Conservation (phyloP, 2,113 vertebrate species). For the Gobius niger region DNA sequence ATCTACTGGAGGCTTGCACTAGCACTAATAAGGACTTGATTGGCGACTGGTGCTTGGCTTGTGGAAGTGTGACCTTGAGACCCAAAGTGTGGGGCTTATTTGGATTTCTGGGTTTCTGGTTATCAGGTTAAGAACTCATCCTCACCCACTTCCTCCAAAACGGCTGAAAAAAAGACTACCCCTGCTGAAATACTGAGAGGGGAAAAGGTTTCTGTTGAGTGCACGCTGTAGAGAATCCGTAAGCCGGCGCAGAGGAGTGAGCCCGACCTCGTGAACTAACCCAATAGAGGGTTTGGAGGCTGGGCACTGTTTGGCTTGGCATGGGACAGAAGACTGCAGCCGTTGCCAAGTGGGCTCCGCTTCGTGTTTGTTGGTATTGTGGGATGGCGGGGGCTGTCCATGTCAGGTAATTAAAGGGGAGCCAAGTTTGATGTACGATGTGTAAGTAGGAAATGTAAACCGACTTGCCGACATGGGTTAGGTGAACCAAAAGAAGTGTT, state of each 20-base stretch:
- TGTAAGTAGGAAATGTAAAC: constrained; percentile 10
- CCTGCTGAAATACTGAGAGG: constrained; percentile 24
- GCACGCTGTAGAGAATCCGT: constrained; percentile 23
- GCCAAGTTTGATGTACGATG: constrained; percentile 19
- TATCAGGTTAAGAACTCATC: no score
- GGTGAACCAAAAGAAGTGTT: no score
- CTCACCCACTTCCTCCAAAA: no score
- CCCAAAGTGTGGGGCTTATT: no score
- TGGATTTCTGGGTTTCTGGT: no score
- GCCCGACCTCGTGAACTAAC: constrained; percentile 53
- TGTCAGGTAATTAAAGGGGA: constrained; percentile 27
- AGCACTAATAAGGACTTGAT: no score
- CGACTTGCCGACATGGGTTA: no score
- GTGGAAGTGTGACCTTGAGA: no score
- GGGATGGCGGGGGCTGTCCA: constrained; percentile 13
- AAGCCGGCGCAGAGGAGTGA: constrained; percentile 56
- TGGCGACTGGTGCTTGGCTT: no score
- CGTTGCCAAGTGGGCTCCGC: constrained; percentile 28
- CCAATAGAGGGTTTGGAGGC: constrained; percentile 43
- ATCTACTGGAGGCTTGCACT: no score
- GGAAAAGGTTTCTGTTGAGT: constrained; percentile 58
- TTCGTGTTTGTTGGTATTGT: constrained; percentile 49
- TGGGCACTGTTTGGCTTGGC: constrained; percentile 54
- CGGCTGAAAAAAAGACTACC: no score
- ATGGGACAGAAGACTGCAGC: constrained; percentile 34